Base-by-base conservation (phyloP, 30 jellyfish, hydroid and myxozoan species). In the Chrysaora quinquecirrha region DNA sequence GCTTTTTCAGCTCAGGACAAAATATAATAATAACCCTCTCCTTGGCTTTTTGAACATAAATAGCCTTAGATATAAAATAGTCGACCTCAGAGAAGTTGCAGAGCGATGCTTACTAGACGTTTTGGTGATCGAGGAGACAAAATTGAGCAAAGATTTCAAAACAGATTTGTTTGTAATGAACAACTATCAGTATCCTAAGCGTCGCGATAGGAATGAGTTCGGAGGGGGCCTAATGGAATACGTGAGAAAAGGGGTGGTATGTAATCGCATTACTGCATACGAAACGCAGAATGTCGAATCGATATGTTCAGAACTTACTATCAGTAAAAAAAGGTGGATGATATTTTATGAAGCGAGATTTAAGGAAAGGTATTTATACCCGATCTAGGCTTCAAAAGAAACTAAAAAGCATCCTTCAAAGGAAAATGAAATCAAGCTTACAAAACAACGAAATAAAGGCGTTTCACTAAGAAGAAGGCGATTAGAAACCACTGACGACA, bases 321-420 rank as follows among this genome's bases (percentile, higher is more conserved):
- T 63, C 34, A 14, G 34, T 33, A 22, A 28, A 24, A 20, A 28
- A 63, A 63, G 46, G 34, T n/a, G 46, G 75, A 28, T 28, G 19
- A 4, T 28, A 3, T 63, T 63, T 63, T n/a, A 4, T 23, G 33
- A 81, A 48, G 19, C 16, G 46, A 24, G 84, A 46, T 43, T 68
- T 81, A 20, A 50, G 52, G 64, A 81, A 81, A 33, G 92, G 47
- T n/a, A 81, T 81, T 50, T 65, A 81, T 52, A 67, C 35, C 64
- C 74, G 92, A 81, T 34, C 92, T 48, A 50, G 78, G 30, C 74
- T 81, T 19, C 43, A 71, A 29, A 81, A 81, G 54, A 68, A 52
- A 29, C 68, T 67, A 12, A 65, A 69, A 16, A 68, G 28, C 38
- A 3, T 25, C 76, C 85, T 25, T 19, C 92, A 6, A 50, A 50